A percentile compares a stretch with the other conserved stretches of the same genome.
phyloP scores from a whole-genome alignment of 1,140 invertebrate genomes.

The Zaprionus tsacasi region DNA sequence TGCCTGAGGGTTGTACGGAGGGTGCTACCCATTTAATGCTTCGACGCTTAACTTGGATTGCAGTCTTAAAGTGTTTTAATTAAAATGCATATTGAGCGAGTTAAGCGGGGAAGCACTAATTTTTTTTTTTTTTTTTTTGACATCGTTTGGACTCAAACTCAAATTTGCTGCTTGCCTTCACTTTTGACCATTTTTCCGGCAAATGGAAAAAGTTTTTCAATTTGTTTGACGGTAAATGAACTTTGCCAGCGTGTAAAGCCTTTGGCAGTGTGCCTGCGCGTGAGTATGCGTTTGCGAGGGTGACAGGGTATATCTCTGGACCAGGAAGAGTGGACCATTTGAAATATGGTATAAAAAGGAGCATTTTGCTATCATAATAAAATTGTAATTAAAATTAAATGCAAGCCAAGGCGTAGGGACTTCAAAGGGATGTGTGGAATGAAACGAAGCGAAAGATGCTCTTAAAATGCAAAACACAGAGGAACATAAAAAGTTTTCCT shows the following conservation, averaged over 20 bases:
- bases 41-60: slow-evolving; percentile 23
- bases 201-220: slow-evolving; percentile 81
- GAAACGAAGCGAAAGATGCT: slow-evolving; percentile 44
- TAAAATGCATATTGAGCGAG: slow-evolving; percentile 70
- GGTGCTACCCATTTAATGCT: slow-evolving; percentile 14
- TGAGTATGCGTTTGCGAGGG: no score
- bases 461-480: slow-evolving; percentile 67
- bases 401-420: slow-evolving; percentile 45
- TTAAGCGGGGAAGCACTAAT: slow-evolving; percentile 13
- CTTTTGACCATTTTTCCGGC: slow-evolving; percentile 56
- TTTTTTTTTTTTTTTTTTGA: slow-evolving; percentile 47
- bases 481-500: slow-evolving; percentile 52
- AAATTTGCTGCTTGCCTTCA: slow-evolving; percentile 51
- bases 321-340: slow-evolving; percentile 51
- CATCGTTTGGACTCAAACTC: slow-evolving; percentile 9
- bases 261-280: slow-evolving; percentile 31
- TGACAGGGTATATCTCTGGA: slow-evolving; percentile 14
- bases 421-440: slow-evolving; percentile 21
- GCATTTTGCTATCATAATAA: slow-evolving; percentile 73
- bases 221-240: slow-evolving; percentile 80
- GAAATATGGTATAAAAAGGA: slow-evolving; percentile 73
- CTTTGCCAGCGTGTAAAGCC: slow-evolving; percentile 39
- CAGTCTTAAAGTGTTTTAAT: slow-evolving; percentile 60
- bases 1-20: background rate
- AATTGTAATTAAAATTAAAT: slow-evolving; percentile 79